Evolutionary conservation across 2,888 invertebrate genomes (phyloP).

Genomic region (Ptilodon capucinus): DNA sequence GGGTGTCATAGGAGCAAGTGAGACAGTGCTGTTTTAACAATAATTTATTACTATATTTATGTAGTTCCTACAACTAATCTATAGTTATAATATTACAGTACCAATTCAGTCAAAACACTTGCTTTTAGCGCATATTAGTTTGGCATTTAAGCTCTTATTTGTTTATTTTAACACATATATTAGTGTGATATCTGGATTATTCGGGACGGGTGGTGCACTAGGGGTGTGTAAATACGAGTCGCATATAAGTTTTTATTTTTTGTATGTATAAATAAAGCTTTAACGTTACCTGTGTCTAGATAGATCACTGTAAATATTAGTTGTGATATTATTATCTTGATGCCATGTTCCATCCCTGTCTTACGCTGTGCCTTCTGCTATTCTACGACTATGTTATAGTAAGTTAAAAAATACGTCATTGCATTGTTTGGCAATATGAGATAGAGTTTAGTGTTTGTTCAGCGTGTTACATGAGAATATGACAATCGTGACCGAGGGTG

Average conservation of each 20-base stretch:
- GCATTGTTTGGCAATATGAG: conserved; percentile 27
- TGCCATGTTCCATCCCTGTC: conserved; percentile 60
- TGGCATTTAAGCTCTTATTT: conserved; percentile 21
- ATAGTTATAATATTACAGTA: conserved; percentile 21
- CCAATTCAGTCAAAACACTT: conserved; percentile 39
- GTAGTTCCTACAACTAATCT: conserved; percentile 56
- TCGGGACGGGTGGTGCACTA: conserved; percentile 46
- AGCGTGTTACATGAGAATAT: conserved; percentile 33
- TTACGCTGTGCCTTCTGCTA: conserved; percentile 19
- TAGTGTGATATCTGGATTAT: conserved; percentile 46
- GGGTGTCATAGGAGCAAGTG: conserved; percentile 14
- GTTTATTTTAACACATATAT: conserved; percentile 20
- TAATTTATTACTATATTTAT: conserved; percentile 60
- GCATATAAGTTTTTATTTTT: conserved; percentile 17
- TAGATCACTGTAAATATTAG: conserved; percentile 64
- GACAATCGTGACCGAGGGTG: conserved; percentile 45
- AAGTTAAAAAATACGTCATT: background rate
- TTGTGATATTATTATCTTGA: conserved; percentile 61
- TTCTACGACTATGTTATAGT: conserved; percentile 30
- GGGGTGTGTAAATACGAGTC: conserved; percentile 23
- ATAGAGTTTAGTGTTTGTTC: conserved; percentile 28
- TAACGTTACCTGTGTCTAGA: conserved; percentile 58
- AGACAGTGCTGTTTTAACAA: conserved; percentile 38
- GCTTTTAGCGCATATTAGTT: conserved; percentile 21
- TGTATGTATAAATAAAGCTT: conserved; percentile 51